These are phyloP conservation scores for Drosophila anomalata DNA, from an alignment of 2,888 invertebrate species.

Conservation along the genomic window DNA sequence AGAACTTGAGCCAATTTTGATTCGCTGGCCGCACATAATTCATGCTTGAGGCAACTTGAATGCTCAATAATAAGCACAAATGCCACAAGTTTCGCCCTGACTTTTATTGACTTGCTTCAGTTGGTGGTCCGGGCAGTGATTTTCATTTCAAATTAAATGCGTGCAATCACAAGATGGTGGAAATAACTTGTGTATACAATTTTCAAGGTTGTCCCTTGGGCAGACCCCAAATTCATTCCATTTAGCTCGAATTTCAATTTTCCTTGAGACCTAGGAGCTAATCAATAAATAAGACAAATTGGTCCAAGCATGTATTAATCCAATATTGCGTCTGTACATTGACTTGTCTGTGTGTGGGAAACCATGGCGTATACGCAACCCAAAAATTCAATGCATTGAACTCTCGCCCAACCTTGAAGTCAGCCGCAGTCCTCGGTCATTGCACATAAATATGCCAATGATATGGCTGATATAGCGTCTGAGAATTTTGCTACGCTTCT, in stretches of 20 bases:
- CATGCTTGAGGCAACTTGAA: conserved; percentile 79
- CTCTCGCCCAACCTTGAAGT: conserved; percentile 27
- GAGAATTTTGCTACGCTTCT: conserved; percentile 1
- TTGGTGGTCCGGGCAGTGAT: conserved; percentile 51
- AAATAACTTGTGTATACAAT: conserved; percentile 31
- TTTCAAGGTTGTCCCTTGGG: conserved; percentile 33
- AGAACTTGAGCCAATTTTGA: conserved; percentile 37
- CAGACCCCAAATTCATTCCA: conserved; percentile 9
- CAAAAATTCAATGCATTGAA: conserved; percentile 65
- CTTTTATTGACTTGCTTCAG: conserved; percentile 71
- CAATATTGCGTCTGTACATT: conserved; percentile 42
- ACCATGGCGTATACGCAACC: conserved; percentile 52
- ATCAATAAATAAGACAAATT: conserved; percentile 54
- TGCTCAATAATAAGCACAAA: conserved; percentile 73
- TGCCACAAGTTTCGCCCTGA: conserved; percentile 70
- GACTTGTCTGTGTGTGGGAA: conserved; percentile 3
- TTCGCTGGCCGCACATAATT: conserved; percentile 66
- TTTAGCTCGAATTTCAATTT: conserved; percentile 49
- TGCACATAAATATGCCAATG: conserved; percentile 60
- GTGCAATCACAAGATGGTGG: conserved; percentile 46
- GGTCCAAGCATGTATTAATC: conserved; percentile 37
- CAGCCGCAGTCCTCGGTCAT: conserved; percentile 18
- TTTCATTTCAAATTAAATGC: conserved; percentile 76
- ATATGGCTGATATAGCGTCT: conserved; percentile 27
- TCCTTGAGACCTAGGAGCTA: conserved; percentile 16